phyloP scores from a whole-genome alignment of 2,797 vertebrate genomes.

The Acrossocheilus wenchowensis region DNA sequence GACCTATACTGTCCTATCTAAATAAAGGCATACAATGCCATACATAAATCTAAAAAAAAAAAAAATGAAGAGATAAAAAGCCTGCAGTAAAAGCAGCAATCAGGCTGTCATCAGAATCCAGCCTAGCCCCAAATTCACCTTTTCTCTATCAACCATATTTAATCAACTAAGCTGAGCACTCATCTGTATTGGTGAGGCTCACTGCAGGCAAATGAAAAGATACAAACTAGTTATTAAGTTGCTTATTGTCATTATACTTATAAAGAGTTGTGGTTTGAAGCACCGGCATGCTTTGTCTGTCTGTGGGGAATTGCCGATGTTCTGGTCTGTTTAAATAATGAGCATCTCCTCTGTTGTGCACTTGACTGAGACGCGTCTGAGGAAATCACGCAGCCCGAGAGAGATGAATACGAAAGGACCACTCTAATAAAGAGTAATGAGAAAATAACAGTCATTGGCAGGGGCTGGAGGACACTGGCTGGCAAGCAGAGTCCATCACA shows the following conservation, averaged over 20 bases:
- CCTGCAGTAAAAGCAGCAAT: not conserved
- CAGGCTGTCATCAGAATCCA: not conserved
- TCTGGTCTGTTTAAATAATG: conserved; percentile 43
- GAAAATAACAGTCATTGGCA: conserved; percentile 54
- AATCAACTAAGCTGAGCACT: not conserved
- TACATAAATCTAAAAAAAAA: too few species aligned
- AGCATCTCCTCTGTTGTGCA: conserved; percentile 43
- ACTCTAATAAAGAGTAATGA: conserved; percentile 46
- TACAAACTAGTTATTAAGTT: conserved; percentile 15
- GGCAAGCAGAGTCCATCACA: conserved; percentile 29
- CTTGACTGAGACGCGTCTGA: conserved; percentile 25
- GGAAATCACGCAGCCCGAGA: conserved; percentile 30
- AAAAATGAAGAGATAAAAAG: not conserved
- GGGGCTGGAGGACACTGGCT: conserved; percentile 21
- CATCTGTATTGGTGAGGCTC: conserved; percentile 11
- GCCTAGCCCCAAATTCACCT: not conserved
- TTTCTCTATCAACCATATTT: conserved; percentile 18
- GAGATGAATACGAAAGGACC: conserved; percentile 34
- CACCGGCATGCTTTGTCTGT: conserved; percentile 6
- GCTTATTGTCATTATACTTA: conserved; percentile 15
- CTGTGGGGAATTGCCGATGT: conserved; percentile 8
- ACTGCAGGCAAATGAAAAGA: not conserved
- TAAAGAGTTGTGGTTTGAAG: conserved; percentile 13
- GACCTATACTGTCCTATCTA: too few species aligned
- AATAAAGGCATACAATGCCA: too few species aligned